Percentiles rank a stretch among this genome's conserved stretches.
Evolutionary conservation across 2,797 vertebrate species (phyloP).

Genomic region (Enteromius fasciolatus): DNA sequence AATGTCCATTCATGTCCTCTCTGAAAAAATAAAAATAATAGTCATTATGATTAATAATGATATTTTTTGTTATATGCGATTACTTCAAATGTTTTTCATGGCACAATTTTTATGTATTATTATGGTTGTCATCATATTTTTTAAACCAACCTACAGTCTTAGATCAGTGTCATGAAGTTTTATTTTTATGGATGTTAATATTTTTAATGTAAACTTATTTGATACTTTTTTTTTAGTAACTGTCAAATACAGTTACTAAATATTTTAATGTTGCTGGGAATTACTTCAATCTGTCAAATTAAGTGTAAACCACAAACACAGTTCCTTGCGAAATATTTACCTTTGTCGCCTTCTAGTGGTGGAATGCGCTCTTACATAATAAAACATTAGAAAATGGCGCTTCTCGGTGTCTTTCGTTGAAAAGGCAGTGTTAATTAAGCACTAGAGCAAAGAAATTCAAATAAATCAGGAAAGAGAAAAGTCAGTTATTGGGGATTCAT

Average conservation of each 20-base stretch:
- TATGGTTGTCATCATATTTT: neutral
- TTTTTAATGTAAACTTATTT: neutral
- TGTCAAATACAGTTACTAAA: neutral
- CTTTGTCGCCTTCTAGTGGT: conserved; percentile 51
- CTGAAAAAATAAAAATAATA: neutral
- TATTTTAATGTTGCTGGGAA: neutral
- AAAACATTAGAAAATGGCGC: neutral
- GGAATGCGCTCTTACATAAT: neutral
- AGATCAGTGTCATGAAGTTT: neutral
- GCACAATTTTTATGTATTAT: neutral
- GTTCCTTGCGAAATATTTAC: neutral
- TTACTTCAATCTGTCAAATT: neutral
- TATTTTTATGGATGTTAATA: neutral
- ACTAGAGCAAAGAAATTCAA: neutral
- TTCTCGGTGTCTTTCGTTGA: neutral
- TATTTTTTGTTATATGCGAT: neutral
- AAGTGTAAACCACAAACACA: neutral
- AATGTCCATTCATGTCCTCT: neutral
- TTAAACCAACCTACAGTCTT: neutral
- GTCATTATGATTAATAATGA: neutral
- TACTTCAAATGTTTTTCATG: neutral
- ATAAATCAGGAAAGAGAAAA: neutral
- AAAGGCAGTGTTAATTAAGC: too few relatives aligned
- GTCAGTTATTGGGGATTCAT: too few relatives aligned
- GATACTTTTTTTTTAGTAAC: neutral